Evolutionary conservation across 2,113 vertebrate species (phyloP), one percentile per base, ranked within the genome.

Genomic region (Pogonocichla stellata): DNA sequence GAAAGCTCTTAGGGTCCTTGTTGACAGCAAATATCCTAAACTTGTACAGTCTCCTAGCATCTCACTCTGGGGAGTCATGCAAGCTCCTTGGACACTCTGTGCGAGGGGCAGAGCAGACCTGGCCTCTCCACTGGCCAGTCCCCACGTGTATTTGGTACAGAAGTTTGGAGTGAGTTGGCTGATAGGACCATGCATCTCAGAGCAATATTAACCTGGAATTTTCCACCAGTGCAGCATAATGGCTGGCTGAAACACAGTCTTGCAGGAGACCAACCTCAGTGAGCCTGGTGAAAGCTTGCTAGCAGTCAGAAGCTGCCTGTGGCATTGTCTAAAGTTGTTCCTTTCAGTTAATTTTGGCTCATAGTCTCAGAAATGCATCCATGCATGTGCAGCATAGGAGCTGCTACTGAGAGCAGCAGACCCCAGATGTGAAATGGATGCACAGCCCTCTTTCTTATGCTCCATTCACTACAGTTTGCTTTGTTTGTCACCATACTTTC

Each of bases 131-230:
- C 24, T 22, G 11, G 15, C 24, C 24, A 51, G 16, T 40, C 10
- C 6, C 22, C 31, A 3, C 3, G 2, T 24, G 3, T 40, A 18
- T 6, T 38, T 89, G 25, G 11, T 40, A 40, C 20, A 51, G 34
- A 19, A 79, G 33, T 47, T 88, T 24, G 48, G 33, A 43, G 23
- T 19, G 34, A 66, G n/a, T 22, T 43, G 43, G 5, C 47, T 50
- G 43, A 15, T 31, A 61, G 57, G 16, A 34, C 17, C 10, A 1
- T 29, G 19, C 0, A 0, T 50, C 48, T 62, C 66, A 50, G 43
- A 48, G 10, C 8, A 36, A 11, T 51, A 70, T 56, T 47, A 67
- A 45, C 25, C 12, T 40, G 28, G 12, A 57, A 50, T 54, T 87
- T 73, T n/a, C 17, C 18, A 17, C 7, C 12, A 40, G 31, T 26